A percentile compares a stretch with the other conserved stretches of the same genome.
These are phyloP conservation scores for Cosmia pyralina DNA, from an alignment of 2,888 invertebrate species.

Conservation along the genomic window DNA sequence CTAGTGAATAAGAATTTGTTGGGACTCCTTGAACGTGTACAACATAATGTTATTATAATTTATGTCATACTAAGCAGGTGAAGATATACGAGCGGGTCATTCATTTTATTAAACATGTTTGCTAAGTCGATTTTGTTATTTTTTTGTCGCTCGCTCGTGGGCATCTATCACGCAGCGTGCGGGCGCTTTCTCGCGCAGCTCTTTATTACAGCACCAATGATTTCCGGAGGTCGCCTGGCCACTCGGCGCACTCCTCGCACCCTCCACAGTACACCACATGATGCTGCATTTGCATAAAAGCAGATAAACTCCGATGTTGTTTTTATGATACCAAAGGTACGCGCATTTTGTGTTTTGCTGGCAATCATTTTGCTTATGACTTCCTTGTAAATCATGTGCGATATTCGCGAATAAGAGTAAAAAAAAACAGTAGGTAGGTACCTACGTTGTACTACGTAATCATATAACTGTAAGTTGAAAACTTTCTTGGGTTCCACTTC, in stretches of 20 bases:
- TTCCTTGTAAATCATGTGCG: constrained; percentile 33
- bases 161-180: constrained; percentile 90
- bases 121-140: constrained; percentile 89
- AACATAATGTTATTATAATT: constrained; percentile 90
- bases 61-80: constrained; percentile 90
- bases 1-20: constrained; percentile 89
- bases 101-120: constrained; percentile 90
- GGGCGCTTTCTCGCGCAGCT: constrained; percentile 87
- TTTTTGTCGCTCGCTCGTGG: constrained; percentile 85
- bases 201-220: constrained; percentile 87
- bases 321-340: constrained; percentile 48
- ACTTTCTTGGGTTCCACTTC: background rate
- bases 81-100: constrained; percentile 89
- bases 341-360: constrained; percentile 33
- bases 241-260: constrained; percentile 57
- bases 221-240: constrained; percentile 83
- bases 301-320: constrained; percentile 58
- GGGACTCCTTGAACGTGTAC: constrained; percentile 88
- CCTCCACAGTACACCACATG: constrained; percentile 54
- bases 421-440: constrained; percentile 6
- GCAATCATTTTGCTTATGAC: constrained; percentile 44
- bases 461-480: background rate
- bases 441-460: too few relatives aligned
- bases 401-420: background rate
- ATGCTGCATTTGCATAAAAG: constrained; percentile 68